Evolutionary conservation across 2,888 invertebrate genomes (phyloP).

Genomic region (Nezara viridula): DNA sequence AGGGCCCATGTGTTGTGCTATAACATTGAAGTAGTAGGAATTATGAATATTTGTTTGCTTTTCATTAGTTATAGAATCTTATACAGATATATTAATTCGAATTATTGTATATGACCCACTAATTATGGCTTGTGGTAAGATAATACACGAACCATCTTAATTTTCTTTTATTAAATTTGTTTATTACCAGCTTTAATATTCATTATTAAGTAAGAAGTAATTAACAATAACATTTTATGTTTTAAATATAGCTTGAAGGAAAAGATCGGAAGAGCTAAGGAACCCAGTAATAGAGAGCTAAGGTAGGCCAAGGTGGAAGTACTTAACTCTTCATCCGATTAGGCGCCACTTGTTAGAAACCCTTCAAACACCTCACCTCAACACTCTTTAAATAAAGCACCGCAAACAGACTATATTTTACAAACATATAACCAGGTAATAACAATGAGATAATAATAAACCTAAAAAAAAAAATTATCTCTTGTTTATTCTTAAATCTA

Average conservation of each 20-base stretch:
- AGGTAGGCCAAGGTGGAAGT: slow-evolving; percentile 26
- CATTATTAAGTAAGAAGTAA: neutral
- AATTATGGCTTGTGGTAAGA: no score
- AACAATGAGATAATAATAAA: no score
- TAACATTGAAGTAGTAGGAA: no score
- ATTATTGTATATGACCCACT: no score
- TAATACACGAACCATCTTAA: no score
- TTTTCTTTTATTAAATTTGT: no score
- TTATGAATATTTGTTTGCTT: no score
- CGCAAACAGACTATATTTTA: neutral
- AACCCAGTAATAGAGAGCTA: neutral
- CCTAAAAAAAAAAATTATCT: neutral
- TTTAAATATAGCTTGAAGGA: neutral
- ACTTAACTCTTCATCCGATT: slow-evolving; percentile 15
- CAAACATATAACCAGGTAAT: no score
- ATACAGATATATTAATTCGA: no score
- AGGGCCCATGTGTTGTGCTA: no score
- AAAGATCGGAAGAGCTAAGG: neutral
- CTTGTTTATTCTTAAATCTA: neutral
- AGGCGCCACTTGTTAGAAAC: slow-evolving; percentile 19
- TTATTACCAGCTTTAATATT: neutral
- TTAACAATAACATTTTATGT: neutral
- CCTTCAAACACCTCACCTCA: neutral
- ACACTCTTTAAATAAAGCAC: neutral
- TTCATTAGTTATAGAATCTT: no score